These are phyloP conservation scores for Micrasema longulum DNA, from an alignment of 1,140 invertebrate genomes.

Conservation along the genomic window DNA sequence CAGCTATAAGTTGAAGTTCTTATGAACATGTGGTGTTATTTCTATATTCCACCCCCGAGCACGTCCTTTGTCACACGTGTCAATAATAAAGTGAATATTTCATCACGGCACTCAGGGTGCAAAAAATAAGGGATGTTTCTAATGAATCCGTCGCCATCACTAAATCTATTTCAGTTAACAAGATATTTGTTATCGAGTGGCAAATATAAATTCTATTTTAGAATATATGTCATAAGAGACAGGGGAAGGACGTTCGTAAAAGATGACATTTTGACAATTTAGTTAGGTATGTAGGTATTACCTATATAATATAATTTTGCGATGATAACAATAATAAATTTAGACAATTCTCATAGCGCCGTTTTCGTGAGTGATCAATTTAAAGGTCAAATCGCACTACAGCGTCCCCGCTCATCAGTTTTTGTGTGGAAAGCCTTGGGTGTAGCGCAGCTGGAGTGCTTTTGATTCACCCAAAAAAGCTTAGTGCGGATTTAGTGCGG, in stretches of 20 bases:
- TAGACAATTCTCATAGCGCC: background rate
- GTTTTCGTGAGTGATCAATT: background rate
- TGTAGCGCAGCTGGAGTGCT: no score
- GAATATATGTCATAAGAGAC: constrained; percentile 5
- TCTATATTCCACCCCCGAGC: background rate
- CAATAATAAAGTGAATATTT: constrained; percentile 12
- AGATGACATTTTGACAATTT: background rate
- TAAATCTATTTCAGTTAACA: constrained; percentile 7
- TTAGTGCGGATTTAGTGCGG: no score
- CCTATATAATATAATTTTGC: background rate
- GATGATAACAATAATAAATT: background rate
- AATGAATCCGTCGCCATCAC: constrained; percentile 20
- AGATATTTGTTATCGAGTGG: constrained; percentile 15
- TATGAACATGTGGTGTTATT: background rate
- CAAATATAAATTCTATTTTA: no score
- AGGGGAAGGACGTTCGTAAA: background rate
- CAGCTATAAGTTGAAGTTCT: background rate
- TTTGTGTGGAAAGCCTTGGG: background rate
- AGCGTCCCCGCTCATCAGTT: background rate
- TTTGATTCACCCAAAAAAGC: no score
- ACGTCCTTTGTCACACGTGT: constrained; percentile 12
- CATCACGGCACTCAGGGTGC: background rate
- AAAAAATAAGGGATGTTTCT: constrained; percentile 26
- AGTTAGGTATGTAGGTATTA: background rate
- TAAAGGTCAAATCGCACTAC: background rate